Percentiles rank a stretch among this genome's conserved stretches.
Conservation (phyloP, 1,140 invertebrate genomes). For the Drosophila jambulina region DNA sequence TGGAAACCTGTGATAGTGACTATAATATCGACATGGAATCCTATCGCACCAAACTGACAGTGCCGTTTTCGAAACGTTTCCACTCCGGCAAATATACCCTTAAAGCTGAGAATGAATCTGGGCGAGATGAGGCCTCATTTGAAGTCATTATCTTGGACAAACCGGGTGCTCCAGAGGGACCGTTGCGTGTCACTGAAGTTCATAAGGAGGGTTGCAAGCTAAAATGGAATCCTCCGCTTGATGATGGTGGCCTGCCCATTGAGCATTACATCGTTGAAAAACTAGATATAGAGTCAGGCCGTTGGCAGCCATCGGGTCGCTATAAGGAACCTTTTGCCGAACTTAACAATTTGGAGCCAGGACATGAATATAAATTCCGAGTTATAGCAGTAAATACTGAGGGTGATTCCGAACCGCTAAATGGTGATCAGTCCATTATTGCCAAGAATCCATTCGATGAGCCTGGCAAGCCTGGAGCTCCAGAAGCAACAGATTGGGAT, state of each 20-base stretch:
- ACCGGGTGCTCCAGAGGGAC: conserved; percentile 96
- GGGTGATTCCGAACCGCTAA: conserved; percentile 96
- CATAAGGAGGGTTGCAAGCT: conserved; percentile 97
- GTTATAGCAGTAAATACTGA: conserved; percentile 98
- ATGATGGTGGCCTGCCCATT: conserved; percentile 96
- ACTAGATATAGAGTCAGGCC: conserved; percentile 92
- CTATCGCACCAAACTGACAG: conserved; percentile 93
- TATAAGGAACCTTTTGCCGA: conserved; percentile 93
- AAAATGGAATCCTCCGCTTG: conserved; percentile 96
- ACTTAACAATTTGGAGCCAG: conserved; percentile 93
- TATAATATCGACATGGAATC: conserved; percentile 94
- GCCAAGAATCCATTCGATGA: conserved; percentile 99
- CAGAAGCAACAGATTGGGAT: conserved; percentile 97
- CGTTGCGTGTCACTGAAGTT: conserved; percentile 94
- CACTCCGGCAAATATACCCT: conserved; percentile 94
- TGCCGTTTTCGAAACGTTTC: conserved; percentile 90
- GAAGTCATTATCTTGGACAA: conserved; percentile 94
- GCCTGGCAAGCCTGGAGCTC: conserved; percentile 95
- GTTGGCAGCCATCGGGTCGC: conserved; percentile 93
- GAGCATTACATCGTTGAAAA: conserved; percentile 97
- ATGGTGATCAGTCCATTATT: conserved; percentile 94
- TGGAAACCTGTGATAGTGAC: conserved; percentile 87
- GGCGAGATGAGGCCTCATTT: conserved; percentile 95
- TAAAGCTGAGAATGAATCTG: conserved; percentile 96
- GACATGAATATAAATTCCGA: conserved; percentile 98